These are phyloP conservation scores for Deilephila porcellus DNA, from an alignment of 2,888 invertebrate species.

Conservation along the genomic window DNA sequence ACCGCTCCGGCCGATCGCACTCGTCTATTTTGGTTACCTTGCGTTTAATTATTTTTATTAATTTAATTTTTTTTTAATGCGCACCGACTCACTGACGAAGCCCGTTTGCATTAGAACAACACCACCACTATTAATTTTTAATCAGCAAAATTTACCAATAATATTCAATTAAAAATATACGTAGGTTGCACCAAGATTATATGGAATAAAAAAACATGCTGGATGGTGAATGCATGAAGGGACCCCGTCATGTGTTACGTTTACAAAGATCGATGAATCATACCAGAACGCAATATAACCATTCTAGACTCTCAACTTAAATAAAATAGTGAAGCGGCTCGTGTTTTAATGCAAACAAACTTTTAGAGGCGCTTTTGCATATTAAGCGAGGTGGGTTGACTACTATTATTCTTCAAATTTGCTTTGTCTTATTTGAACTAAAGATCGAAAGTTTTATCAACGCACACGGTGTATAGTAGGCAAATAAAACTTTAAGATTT, in stretches of 20 bases:
- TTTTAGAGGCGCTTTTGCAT: slow-evolving; percentile 85
- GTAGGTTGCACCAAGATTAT: slow-evolving; percentile 70
- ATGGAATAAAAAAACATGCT: slow-evolving; percentile 66
- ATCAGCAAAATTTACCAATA: neutral
- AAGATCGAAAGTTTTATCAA: slow-evolving; percentile 54
- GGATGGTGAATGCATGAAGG: slow-evolving; percentile 67
- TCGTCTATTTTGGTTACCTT: slow-evolving; percentile 83
- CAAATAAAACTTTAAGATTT: slow-evolving; percentile 58
- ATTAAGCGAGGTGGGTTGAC: slow-evolving; percentile 85
- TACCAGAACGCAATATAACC: slow-evolving; percentile 85
- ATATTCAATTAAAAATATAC: slow-evolving; percentile 31
- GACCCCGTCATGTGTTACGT: slow-evolving; percentile 62
- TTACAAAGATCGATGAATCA: slow-evolving; percentile 69
- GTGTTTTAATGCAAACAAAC: slow-evolving; percentile 86
- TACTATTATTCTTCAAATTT: slow-evolving; percentile 82
- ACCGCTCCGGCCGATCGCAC: slow-evolving; percentile 76
- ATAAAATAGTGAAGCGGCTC: slow-evolving; percentile 85
- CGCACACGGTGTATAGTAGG: slow-evolving; percentile 57
- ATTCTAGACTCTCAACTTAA: slow-evolving; percentile 82
- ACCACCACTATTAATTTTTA: slow-evolving; percentile 64
- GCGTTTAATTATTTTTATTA: slow-evolving; percentile 76
- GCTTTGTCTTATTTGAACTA: slow-evolving; percentile 79
- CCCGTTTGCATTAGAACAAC: slow-evolving; percentile 84
- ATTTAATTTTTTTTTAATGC: slow-evolving; percentile 51
- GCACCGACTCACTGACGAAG: slow-evolving; percentile 66